Evolutionary conservation across 2,113 vertebrate species (phyloP).

Genomic region (Galbula dea): DNA sequence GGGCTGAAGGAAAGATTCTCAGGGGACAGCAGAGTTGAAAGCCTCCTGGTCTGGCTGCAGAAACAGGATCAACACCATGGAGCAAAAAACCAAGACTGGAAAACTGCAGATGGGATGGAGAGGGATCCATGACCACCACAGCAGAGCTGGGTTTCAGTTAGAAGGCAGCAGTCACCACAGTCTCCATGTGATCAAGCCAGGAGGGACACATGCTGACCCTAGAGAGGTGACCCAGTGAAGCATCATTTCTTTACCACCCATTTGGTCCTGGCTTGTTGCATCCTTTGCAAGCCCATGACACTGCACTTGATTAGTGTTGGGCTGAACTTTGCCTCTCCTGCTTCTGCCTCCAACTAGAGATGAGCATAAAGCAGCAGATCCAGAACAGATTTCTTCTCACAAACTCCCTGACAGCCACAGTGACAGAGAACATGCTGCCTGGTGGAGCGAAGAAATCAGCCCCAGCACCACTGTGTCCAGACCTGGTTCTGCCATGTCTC

Average conservation of each 20-base stretch:
- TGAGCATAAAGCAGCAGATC: not conserved
- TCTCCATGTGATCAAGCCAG: not conserved
- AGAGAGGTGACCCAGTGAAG: not conserved
- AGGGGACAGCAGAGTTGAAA: not conserved
- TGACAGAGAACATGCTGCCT: not conserved
- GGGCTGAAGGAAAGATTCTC: not conserved
- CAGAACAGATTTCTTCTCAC: not conserved
- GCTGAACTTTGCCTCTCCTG: not conserved
- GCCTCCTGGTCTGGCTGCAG: not conserved
- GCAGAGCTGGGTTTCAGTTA: not conserved
- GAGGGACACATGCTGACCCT: accelerated
- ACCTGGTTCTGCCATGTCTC: not conserved
- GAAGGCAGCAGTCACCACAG: not conserved
- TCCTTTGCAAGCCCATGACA: accelerated
- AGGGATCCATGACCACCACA: not conserved
- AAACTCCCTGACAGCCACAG: accelerated
- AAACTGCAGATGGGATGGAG: not conserved
- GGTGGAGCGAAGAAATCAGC: not conserved
- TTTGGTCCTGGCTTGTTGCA: not conserved
- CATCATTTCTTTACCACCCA: not conserved
- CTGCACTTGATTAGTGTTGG: not conserved
- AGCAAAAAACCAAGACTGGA: not conserved
- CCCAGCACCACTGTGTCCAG: accelerated
- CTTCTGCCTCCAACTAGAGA: not conserved
- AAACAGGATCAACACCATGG: not conserved